Base-by-base conservation (phyloP, 2,113 vertebrate genomes). In the Salvelinus sp. region DNA sequence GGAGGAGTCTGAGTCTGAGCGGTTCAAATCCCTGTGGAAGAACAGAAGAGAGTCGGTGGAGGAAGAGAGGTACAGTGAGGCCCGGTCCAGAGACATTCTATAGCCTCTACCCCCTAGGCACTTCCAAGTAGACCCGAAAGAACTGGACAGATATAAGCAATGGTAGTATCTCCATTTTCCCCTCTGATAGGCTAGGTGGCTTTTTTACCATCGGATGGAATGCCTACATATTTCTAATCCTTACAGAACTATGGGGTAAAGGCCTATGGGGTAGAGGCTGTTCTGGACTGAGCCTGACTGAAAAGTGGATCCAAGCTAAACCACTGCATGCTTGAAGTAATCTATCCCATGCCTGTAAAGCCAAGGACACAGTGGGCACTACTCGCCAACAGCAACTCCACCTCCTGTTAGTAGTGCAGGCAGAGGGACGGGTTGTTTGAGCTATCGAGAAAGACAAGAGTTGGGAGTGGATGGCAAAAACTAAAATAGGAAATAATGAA, bases 1-100 rank as follows among this genome's bases (percentile, higher is more conserved):
- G 85, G 96, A 98, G 69, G 96, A 96, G 82, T 99, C 97, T 0
- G 97, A 98, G 87, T 99, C 97, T 1, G 96, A 98, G 88, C 93
- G 96, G 80, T 96, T 96, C 76, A 98, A 87, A 85, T 98, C 96
- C 92, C 97, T 98, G 84, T 48, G 70, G 72, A 58, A 48, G 66
- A 81, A 77, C 33, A 27, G 14, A 44, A 57, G 2, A 79, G 10
- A 48, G 70, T 87, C 72, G 76, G 64, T 22, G n/a, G 58, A 62
- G 72, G 58, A 77, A 18, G 27, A 54, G 30, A 0, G 27, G 62
- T 0, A 25, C 50, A 16, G 48, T 5, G 16, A 18, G 50, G 16
- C 50, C 16, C 50, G 4, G 50, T 18, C 50, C 50, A 54, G 50
- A 54, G 16, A 54, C 48, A 50, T 16, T 54, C 14, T 54, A 0